phyloP scores from a whole-genome alignment of 2,113 vertebrate species.

The Podiceps cristatus region DNA sequence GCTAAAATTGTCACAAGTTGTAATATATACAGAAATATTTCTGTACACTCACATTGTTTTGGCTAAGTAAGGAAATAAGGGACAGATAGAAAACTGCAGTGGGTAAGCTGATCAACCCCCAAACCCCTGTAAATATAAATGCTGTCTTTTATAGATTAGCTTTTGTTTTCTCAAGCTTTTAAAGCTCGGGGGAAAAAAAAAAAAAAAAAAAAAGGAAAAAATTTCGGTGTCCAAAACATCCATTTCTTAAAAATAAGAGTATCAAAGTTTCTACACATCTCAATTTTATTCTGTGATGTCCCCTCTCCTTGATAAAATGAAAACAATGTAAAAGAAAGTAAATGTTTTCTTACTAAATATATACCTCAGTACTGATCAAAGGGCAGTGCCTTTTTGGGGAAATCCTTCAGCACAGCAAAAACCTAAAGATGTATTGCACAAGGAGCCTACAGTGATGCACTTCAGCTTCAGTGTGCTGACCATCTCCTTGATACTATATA shows the following conservation, averaged over 20 bases:
- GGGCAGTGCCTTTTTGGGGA: background rate
- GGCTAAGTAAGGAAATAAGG: slow-evolving; percentile 73
- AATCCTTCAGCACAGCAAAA: slow-evolving; percentile 23
- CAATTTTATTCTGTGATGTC: slow-evolving; percentile 46
- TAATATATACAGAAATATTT: slow-evolving; percentile 78
- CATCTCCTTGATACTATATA: slow-evolving; percentile 8
- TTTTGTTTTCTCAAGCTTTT: slow-evolving; percentile 58
- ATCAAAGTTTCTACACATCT: slow-evolving; percentile 43
- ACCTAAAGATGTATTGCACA: background rate
- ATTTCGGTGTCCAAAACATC: background rate
- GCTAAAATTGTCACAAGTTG: slow-evolving; percentile 71
- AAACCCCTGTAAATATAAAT: slow-evolving; percentile 5
- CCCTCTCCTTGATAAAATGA: slow-evolving; percentile 47
- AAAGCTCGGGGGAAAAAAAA: background rate
- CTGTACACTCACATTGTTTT: slow-evolving; percentile 80
- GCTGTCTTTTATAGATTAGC: slow-evolving; percentile 16
- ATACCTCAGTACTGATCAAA: slow-evolving; percentile 23
- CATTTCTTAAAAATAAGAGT: slow-evolving; percentile 33
- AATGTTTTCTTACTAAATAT: slow-evolving; percentile 23
- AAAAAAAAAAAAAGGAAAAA: background rate
- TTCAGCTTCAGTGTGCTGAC: slow-evolving; percentile 18
- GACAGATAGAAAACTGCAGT: slow-evolving; percentile 58
- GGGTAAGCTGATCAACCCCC: slow-evolving; percentile 4
- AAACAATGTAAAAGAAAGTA: slow-evolving; percentile 50
- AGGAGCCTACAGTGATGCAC: slow-evolving; percentile 18